Evolutionary conservation across 2,113 vertebrate genomes (phyloP).

Genomic region (western clawed frog (Xenopus tropicalis)): DNA sequence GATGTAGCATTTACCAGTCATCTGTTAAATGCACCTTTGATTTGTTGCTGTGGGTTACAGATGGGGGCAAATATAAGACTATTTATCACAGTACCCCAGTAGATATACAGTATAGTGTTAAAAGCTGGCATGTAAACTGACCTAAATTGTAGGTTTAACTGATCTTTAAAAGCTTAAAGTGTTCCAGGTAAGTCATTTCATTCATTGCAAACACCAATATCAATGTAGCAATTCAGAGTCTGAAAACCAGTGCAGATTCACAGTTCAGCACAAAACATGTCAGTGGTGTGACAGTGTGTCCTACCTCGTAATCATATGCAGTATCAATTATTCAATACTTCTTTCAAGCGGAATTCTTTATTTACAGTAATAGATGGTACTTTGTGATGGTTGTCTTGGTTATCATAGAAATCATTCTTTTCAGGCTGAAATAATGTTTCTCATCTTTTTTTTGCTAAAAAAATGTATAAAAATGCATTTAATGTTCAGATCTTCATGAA

Average conservation of each 20-base stretch:
- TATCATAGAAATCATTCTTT: constrained; percentile 21
- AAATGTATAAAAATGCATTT: constrained; percentile 25
- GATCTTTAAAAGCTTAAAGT: background rate
- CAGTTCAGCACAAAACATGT: constrained; percentile 29
- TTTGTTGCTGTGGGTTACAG: no score
- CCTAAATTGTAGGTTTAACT: background rate
- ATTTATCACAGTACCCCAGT: no score
- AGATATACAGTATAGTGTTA: background rate
- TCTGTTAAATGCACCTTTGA: no score
- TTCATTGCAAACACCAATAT: constrained; percentile 13
- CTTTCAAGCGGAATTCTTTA: constrained; percentile 36
- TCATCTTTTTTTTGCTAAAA: background rate
- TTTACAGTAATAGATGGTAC: constrained; percentile 38
- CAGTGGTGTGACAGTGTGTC: constrained; percentile 21
- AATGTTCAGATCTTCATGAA: constrained; percentile 18
- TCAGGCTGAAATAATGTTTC: constrained; percentile 7
- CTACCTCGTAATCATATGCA: constrained; percentile 33
- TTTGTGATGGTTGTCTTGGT: constrained; percentile 32
- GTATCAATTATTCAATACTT: constrained; percentile 37
- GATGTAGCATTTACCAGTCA: no score
- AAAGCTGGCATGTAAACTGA: background rate
- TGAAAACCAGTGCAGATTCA: constrained; percentile 27
- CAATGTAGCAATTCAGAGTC: constrained; percentile 13
- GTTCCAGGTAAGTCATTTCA: constrained; percentile 2
- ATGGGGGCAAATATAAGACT: no score